These are phyloP conservation scores for Cirrhinus molitorella DNA, from an alignment of 2,797 vertebrate species.

Conservation along the genomic window DNA sequence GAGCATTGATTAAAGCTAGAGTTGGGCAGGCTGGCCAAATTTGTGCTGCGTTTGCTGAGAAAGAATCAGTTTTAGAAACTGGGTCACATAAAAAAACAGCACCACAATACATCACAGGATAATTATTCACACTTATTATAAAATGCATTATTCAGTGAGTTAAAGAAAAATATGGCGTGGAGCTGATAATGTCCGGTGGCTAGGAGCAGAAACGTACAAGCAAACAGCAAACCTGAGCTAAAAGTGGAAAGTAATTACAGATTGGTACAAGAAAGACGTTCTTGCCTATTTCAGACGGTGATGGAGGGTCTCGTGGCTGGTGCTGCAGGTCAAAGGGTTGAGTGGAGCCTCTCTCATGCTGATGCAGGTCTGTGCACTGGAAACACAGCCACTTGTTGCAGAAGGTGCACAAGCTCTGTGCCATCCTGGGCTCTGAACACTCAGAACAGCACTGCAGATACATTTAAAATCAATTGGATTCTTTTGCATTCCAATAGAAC, in stretches of 20 bases:
- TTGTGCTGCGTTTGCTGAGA: conserved; percentile 59
- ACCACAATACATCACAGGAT: conserved; percentile 70
- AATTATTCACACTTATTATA: conserved; percentile 65
- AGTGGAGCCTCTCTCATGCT: conserved; percentile 71
- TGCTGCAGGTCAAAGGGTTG: conserved; percentile 71
- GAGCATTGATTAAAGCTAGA: background rate
- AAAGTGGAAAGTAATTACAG: conserved; percentile 37
- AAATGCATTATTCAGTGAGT: conserved; percentile 74
- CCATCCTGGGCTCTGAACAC: conserved; percentile 78
- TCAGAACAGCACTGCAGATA: conserved; percentile 78
- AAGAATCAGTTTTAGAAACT: conserved; percentile 62
- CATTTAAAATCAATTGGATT: background rate
- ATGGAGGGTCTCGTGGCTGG: conserved; percentile 72
- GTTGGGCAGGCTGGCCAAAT: conserved; percentile 25
- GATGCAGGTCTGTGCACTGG: conserved; percentile 83
- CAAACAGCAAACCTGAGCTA: conserved; percentile 29
- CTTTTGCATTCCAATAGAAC: background rate
- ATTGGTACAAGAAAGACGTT: background rate
- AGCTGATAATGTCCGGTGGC: conserved; percentile 37
- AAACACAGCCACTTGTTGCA: conserved; percentile 88
- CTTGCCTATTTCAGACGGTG: conserved; percentile 67
- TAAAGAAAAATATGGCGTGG: conserved; percentile 31
- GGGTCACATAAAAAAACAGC: conserved; percentile 75
- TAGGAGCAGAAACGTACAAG: conserved; percentile 25
- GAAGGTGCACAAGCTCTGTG: conserved; percentile 82